phyloP scores from a whole-genome alignment of 2,888 invertebrate species.

The Phengaris alcon region DNA sequence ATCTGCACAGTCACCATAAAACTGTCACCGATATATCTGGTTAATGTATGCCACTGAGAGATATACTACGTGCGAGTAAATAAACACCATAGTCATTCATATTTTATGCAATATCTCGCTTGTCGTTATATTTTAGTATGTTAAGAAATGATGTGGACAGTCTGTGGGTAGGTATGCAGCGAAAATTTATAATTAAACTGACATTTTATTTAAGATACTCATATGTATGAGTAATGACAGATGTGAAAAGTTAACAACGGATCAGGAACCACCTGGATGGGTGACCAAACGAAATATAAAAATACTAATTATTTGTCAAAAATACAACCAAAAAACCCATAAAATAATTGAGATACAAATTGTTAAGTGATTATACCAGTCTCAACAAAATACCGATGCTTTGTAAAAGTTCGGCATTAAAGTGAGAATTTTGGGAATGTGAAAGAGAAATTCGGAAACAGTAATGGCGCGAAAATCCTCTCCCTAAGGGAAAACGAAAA shows the following conservation, averaged over 20 bases:
- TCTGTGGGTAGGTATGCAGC: neutral
- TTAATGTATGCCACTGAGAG: constrained; percentile 47
- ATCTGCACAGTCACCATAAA: constrained; percentile 48
- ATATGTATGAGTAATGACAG: neutral
- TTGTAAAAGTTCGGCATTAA: constrained; percentile 13
- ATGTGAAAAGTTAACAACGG: neutral
- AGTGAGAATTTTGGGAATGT: constrained; percentile 16
- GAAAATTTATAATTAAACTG: neutral
- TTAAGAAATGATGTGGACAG: neutral
- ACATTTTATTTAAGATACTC: neutral
- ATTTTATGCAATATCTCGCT: constrained; percentile 1
- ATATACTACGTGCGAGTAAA: constrained; percentile 38
- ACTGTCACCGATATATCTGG: constrained; percentile 58
- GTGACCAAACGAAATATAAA: neutral
- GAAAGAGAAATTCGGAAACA: constrained; percentile 27
- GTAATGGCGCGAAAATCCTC: constrained; percentile 23
- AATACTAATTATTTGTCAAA: neutral
- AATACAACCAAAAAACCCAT: neutral
- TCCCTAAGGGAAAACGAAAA: constrained; percentile 19
- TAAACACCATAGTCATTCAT: neutral
- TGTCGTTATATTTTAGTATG: neutral
- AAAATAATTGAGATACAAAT: neutral
- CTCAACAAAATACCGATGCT: constrained; percentile 1
- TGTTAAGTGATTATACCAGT: neutral
- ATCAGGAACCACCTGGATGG: neutral